These are phyloP conservation scores for Cephalotes varians DNA, from an alignment of 2,888 invertebrate genomes.

Conservation along the genomic window DNA sequence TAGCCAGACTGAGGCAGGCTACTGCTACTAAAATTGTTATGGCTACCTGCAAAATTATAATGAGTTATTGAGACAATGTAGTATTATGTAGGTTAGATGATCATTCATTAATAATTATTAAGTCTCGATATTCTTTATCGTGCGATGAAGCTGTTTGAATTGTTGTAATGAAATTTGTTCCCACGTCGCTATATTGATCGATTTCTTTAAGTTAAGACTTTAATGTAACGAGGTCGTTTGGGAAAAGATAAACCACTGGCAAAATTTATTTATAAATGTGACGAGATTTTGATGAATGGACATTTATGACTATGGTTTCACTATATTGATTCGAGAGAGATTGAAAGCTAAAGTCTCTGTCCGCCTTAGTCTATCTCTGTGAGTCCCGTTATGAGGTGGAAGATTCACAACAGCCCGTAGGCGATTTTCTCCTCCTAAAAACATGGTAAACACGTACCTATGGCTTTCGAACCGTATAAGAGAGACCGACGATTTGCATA, in stretches of 20 bases:
- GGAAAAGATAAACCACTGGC: not conserved
- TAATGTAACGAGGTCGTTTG: not conserved
- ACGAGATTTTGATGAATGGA: slow-evolving; percentile 9
- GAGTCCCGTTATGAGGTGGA: slow-evolving; percentile 35
- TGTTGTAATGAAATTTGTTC: not conserved
- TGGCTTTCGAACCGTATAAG: slow-evolving; percentile 49
- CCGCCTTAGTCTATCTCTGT: slow-evolving; percentile 37
- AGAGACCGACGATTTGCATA: not conserved
- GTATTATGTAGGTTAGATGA: not conserved
- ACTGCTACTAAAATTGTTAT: slow-evolving; percentile 69
- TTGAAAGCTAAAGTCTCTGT: slow-evolving; percentile 40
- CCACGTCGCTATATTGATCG: not conserved
- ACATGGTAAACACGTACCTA: slow-evolving; percentile 49
- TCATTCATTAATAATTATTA: not conserved
- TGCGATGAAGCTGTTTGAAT: not conserved
- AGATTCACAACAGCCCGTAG: slow-evolving; percentile 58
- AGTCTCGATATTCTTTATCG: not conserved
- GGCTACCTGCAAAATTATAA: slow-evolving; percentile 69
- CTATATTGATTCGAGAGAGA: slow-evolving; percentile 50
- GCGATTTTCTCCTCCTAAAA: slow-evolving; percentile 71
- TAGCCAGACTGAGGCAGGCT: slow-evolving; percentile 61
- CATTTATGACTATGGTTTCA: slow-evolving; percentile 35
- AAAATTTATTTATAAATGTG: not conserved
- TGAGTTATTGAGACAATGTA: not conserved
- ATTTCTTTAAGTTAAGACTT: not conserved